A percentile compares a stretch with the other conserved stretches of the same genome.
phyloP scores from a whole-genome alignment of 2,797 vertebrate genomes.

The Dryobates pubescens region DNA sequence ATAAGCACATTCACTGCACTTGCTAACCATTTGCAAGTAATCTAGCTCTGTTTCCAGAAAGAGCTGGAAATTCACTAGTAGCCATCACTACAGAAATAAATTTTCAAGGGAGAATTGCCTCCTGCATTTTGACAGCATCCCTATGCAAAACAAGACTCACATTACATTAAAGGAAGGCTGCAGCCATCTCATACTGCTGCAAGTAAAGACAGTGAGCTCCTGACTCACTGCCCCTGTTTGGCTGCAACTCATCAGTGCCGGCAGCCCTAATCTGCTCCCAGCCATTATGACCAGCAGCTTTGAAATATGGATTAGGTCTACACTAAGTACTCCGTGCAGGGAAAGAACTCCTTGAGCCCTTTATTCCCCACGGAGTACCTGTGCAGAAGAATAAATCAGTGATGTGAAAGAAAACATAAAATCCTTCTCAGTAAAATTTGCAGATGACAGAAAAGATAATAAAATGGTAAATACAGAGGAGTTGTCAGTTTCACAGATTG shows the following conservation, averaged over 20 bases:
- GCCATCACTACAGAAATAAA: not conserved
- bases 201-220: not conserved
- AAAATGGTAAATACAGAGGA: conserved; percentile 56
- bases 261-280: conserved; percentile 57
- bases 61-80: not conserved
- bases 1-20: not conserved
- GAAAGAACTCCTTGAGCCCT: conserved; percentile 41
- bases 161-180: conserved; percentile 21
- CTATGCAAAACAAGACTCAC: not conserved
- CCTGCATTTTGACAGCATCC: not conserved
- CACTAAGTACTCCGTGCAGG: not conserved
- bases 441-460: conserved; percentile 68
- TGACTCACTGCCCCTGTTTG: conserved; percentile 41
- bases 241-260: conserved; percentile 45
- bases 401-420: conserved; percentile 66
- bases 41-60: not conserved
- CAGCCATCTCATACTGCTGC: not conserved
- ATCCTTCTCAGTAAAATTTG: conserved; percentile 64
- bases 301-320: conserved; percentile 65
- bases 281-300: conserved; percentile 48
- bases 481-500: conserved; percentile 58
- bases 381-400: conserved; percentile 45
- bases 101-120: not conserved
- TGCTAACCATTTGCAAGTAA: not conserved
- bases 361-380: conserved; percentile 44